Conservation (phyloP, 1,140 invertebrate genomes). For the Meloidogyne chitwoodi region DNA sequence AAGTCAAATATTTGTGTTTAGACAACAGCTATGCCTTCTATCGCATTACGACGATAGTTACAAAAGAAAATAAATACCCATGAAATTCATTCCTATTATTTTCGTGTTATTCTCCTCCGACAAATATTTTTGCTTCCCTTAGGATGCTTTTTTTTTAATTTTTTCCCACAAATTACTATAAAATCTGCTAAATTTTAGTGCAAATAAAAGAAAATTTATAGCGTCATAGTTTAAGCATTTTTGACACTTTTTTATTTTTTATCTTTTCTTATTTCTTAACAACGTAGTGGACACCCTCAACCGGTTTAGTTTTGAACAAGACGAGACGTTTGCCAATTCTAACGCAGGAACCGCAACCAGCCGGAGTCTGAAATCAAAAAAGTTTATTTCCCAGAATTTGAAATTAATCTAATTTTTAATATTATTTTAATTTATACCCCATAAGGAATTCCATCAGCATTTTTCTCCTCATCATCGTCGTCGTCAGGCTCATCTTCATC, state of each 20-base stretch:
- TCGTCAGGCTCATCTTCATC: not conserved
- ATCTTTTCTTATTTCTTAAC: no score
- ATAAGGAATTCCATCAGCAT: not conserved
- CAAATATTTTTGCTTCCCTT: not conserved
- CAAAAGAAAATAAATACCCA: not conserved
- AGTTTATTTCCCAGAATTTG: no score
- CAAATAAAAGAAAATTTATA: no score
- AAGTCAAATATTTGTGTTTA: not conserved
- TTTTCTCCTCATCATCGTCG: not conserved
- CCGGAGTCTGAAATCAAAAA: not conserved
- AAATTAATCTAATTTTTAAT: no score
- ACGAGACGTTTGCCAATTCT: not conserved
- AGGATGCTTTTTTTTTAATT: not conserved
- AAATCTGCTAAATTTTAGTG: no score
- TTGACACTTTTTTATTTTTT: no score
- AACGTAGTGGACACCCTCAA: not conserved
- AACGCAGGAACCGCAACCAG: not conserved
- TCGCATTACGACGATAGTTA: not conserved
- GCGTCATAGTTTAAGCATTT: no score
- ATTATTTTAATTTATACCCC: not conserved
- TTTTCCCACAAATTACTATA: no score
- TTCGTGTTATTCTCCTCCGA: not conserved
- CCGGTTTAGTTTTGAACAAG: not conserved
- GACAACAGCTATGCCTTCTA: not conserved
- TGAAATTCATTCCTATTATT: not conserved